Evolutionary conservation across 2,888 invertebrate species (phyloP), one percentile per base, ranked within the genome.

Genomic region (Tachystola acroxantha): DNA sequence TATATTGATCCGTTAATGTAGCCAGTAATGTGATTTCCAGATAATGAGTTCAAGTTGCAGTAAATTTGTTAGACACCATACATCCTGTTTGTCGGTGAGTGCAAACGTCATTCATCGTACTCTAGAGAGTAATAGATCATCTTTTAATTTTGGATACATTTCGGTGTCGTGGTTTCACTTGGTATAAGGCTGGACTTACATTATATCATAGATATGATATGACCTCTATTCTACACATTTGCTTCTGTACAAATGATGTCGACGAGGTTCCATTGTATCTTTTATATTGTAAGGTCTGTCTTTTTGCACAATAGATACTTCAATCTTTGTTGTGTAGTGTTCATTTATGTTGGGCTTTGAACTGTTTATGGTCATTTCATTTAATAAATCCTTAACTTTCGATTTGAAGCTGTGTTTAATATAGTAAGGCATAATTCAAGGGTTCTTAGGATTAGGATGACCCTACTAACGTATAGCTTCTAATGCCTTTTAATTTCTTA

Each of bases 41-140:
- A 85, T 85, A 57, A 75, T 71, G 60, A 53, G 65, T 65, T 76
- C 82, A 69, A 45, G 71, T 80, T 84, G 84, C 84, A 59, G 84
- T 78, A 79, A 68, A 68, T 76, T 72, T 61, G 47, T 82, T 72
- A 80, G 74, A 61, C 66, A 73, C 42, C 71, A 74, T 62, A 58
- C 74, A 37, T 55, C 72, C 53, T 75, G 76, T 72, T 63, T 74
- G 67, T 62, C 77, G 82, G 85, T 84, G 77, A 85, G 85, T 79
- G 69, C 68, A 64, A 36, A 28, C 34, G 27, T 27, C 27, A 11
- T 7, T n/a, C n/a, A n/a, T n/a, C n/a, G n/a, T n/a, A n/a, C n/a
- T n/a, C n/a, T n/a, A n/a, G n/a, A n/a, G n/a, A 27, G 5, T 24
- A 24, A 16, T 16, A 16, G 3, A 16, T n/a, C 24, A n/a, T 7